Conservation (phyloP, 2,113 vertebrate genomes). For the Pholis gunnellus region DNA sequence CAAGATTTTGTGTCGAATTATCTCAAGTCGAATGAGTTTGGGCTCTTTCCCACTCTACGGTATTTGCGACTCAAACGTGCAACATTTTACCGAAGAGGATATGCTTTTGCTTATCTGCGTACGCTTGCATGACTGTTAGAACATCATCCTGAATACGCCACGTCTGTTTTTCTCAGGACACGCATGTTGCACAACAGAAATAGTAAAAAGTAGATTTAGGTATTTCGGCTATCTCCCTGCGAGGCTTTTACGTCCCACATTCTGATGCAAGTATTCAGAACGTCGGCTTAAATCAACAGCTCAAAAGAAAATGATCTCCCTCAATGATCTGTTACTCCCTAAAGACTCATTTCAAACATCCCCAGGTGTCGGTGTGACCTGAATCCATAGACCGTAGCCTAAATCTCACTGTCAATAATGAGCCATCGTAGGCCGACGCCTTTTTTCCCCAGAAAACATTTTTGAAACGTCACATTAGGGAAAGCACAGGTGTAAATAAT, state of each 20-base stretch:
- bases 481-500: background rate
- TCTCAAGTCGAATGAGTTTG: background rate
- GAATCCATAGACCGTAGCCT: background rate
- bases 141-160: background rate
- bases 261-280: background rate
- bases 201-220: background rate
- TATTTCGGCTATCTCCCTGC: background rate
- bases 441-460: background rate
- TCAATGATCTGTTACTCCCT: background rate
- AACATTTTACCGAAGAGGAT: constrained; percentile 24
- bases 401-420: background rate
- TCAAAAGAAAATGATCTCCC: background rate
- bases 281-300: background rate
- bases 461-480: background rate
- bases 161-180: constrained; percentile 9
- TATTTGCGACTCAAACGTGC: background rate
- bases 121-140: background rate
- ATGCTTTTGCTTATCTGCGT: constrained; percentile 19
- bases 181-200: background rate
- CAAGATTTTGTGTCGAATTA: constrained; percentile 9
- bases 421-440: background rate
- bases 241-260: background rate
- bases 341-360: background rate
- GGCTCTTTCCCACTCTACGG: background rate
- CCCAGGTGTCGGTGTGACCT: background rate